A percentile compares a stretch with the other conserved stretches of the same genome.
Evolutionary conservation across 1,140 invertebrate genomes (phyloP).

Genomic region (Zaprionus tsacasi): DNA sequence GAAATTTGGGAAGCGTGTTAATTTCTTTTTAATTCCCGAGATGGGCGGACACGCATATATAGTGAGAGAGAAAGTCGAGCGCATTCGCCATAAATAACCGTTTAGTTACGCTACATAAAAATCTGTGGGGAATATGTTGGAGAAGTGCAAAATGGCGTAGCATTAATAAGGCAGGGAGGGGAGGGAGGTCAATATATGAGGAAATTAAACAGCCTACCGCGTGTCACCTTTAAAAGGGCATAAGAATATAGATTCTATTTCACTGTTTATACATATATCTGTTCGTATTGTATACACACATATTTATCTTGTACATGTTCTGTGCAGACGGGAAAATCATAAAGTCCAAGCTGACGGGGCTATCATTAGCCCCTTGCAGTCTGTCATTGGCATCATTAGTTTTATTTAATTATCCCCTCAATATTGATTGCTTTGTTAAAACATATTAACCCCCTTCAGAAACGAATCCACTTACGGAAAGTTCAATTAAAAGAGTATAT

Average conservation of each 20-base stretch:
- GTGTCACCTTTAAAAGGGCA: background rate
- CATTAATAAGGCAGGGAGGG: background rate
- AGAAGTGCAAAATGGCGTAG: background rate
- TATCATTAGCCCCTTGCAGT: constrained; percentile 62
- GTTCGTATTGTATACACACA: background rate
- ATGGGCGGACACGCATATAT: constrained; percentile 40
- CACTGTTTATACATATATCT: background rate
- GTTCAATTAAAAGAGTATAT: constrained; percentile 71
- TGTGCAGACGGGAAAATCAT: background rate
- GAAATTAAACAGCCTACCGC: background rate
- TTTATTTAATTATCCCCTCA: constrained; percentile 81
- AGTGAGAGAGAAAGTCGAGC: constrained; percentile 45
- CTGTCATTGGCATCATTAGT: constrained; percentile 82
- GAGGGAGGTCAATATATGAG: background rate
- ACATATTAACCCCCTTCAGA: constrained; percentile 67
- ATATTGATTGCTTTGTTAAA: constrained; percentile 83
- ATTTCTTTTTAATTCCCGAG: constrained; percentile 75
- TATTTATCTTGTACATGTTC: background rate
- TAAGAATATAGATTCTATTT: background rate
- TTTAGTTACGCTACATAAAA: constrained; percentile 80
- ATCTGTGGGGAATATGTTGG: constrained; percentile 58
- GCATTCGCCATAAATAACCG: constrained; percentile 69
- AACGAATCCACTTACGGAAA: constrained; percentile 52
- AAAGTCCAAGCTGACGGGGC: constrained; percentile 19
- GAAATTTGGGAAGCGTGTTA: constrained; percentile 68